Evolutionary conservation across 2,888 invertebrate genomes (phyloP).

Genomic region (Scaptomyza reducta): DNA sequence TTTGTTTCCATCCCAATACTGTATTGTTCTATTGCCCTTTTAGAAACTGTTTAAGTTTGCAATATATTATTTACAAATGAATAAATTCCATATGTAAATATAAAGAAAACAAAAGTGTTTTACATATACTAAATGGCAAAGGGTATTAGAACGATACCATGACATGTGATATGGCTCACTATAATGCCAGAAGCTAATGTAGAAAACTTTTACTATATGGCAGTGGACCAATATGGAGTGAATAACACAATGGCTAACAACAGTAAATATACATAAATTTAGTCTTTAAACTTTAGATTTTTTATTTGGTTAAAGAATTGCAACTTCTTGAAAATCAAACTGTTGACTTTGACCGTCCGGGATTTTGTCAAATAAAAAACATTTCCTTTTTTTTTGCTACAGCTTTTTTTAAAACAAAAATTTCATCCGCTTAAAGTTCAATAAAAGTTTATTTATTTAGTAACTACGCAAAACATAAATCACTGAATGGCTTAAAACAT

Average conservation of each 20-base stretch:
- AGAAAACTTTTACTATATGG: too few relatives aligned
- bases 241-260: too few relatives aligned
- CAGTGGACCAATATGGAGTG: too few relatives aligned
- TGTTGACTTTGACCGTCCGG: too few relatives aligned
- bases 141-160: neutral
- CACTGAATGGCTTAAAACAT: slow-evolving; percentile 63
- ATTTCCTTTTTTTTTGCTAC: too few relatives aligned
- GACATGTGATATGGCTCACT: too few relatives aligned
- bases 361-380: too few relatives aligned
- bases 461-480: slow-evolving; percentile 70
- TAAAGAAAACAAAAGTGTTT: slow-evolving; percentile 5
- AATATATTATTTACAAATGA: slow-evolving; percentile 42
- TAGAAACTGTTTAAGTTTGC: slow-evolving; percentile 41
- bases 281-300: too few relatives aligned
- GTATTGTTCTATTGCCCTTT: slow-evolving; percentile 18
- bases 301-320: too few relatives aligned
- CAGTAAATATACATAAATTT: too few relatives aligned
- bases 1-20: slow-evolving; percentile 35
- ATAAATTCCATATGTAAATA: slow-evolving; percentile 46
- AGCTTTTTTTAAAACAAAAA: neutral
- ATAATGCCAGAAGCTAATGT: too few relatives aligned
- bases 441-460: slow-evolving; percentile 78
- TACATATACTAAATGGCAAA: neutral
- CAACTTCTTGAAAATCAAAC: neutral
- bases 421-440: slow-evolving; percentile 44